Conservation (phyloP, 2,113 vertebrate genomes). For the Marmota flaviventris region DNA sequence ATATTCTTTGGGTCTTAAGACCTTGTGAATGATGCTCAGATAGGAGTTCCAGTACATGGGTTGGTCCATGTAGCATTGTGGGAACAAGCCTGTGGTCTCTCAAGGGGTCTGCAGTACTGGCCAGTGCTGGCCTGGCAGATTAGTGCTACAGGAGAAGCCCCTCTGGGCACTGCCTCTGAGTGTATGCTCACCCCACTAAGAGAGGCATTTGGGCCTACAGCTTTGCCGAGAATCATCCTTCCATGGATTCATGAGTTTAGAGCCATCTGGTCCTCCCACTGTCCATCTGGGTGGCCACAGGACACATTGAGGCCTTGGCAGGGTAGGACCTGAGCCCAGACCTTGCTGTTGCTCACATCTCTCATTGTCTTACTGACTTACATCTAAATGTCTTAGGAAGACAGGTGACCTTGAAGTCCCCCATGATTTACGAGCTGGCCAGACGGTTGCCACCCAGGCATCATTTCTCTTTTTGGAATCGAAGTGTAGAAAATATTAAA, state of each 20-base stretch:
- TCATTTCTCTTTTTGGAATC: slow-evolving; percentile 18
- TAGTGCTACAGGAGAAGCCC: slow-evolving; percentile 25
- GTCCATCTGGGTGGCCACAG: not conserved
- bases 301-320: not conserved
- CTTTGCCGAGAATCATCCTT: not conserved
- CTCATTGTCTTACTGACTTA: not conserved
- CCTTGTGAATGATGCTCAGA: not conserved
- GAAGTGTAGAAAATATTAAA: slow-evolving; percentile 40
- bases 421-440: not conserved
- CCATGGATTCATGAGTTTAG: not conserved
- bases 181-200: not conserved
- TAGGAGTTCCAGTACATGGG: not conserved
- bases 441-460: not conserved
- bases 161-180: not conserved
- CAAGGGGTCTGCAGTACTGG: not conserved
- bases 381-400: not conserved
- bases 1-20: not conserved
- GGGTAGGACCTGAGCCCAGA: not conserved
- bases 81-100: not conserved
- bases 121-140: not conserved
- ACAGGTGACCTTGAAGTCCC: not conserved
- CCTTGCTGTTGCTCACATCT: not conserved
- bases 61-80: not conserved
- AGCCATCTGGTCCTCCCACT: not conserved
- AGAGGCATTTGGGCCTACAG: not conserved